Conservation (phyloP, 2,113 vertebrate species). For the Amphiprion percula region DNA sequence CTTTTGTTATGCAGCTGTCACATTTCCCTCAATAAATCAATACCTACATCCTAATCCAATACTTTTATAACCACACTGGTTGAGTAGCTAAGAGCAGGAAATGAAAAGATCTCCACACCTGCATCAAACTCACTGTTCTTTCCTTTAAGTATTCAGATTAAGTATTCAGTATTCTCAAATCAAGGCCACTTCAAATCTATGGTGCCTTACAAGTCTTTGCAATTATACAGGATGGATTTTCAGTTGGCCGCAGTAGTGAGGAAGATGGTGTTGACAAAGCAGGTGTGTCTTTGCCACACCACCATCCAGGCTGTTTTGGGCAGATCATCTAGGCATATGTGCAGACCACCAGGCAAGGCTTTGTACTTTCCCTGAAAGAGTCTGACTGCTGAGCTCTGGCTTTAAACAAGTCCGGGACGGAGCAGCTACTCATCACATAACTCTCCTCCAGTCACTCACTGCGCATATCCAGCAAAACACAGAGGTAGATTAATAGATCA, state of each 20-base stretch:
- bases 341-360: constrained; percentile 80
- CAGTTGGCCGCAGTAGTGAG: constrained; percentile 72
- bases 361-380: constrained; percentile 79
- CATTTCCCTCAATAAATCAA: neutral
- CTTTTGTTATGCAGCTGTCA: no score
- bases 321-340: constrained; percentile 76
- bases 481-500: constrained; percentile 25
- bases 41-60: constrained; percentile 16
- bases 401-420: constrained; percentile 54
- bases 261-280: constrained; percentile 81
- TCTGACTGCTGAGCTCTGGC: constrained; percentile 57
- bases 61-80: neutral
- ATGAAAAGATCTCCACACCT: constrained; percentile 35
- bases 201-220: constrained; percentile 70
- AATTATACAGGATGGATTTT: constrained; percentile 75
- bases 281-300: constrained; percentile 75
- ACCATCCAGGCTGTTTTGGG: constrained; percentile 75
- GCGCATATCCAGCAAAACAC: constrained; percentile 26
- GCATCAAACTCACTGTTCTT: constrained; percentile 28
- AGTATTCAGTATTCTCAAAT: constrained; percentile 31
- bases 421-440: constrained; percentile 46
- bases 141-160: constrained; percentile 26
- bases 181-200: constrained; percentile 40
- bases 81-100: constrained; percentile 35
- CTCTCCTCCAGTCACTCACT: constrained; percentile 35